Base-by-base conservation (phyloP, 2,888 invertebrate species). In the Pristionchus entomophagus region DNA sequence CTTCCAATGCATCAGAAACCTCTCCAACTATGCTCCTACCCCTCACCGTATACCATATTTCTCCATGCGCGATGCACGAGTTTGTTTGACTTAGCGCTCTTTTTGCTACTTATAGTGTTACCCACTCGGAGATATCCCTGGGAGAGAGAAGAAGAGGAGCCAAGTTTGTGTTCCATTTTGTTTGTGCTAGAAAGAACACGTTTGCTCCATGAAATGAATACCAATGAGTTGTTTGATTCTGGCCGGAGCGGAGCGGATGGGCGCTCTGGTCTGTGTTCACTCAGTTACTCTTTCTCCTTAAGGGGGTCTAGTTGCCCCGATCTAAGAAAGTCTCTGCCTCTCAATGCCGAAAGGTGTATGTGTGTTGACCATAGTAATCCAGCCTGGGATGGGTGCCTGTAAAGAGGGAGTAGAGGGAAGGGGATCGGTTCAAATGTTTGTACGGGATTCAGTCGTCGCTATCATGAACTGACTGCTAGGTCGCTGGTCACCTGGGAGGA, bases 131-230 rank as follows among this genome's bases (percentile, higher is more conserved):
- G n/a, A 65, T 65, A 65, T 65, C 32, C 59, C 4, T 29, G 29
- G 32, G 65, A 35, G 65, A 65, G 45, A 45, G 45, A 14, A 45
- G 45, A 17, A 65, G 65, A 65, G 35, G 35, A 65, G 65, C 65
- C 65, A 19, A 65, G 35, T 65, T 59, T 59, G 56, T 59, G 56
- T 59, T 35, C 38, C 35, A 65, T 65, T 65, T 65, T 65, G 65
- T 65, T 65, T 65, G 65, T 35, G 35, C 35, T 22, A 35, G 65
- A 65, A 17, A 5, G 73, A 73, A 73, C 73, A 73, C 45, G 73
- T 73, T 73, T 73, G 73, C 45, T 73, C 73, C n/a, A 73, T 41
- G 45, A 73, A 41, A 73, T 73, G 73, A 38, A 73, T 73, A 73
- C 38, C 73, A 73, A 73, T 73, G 73, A 73, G 38, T 73, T 73